Evolutionary conservation across 1,140 invertebrate genomes (phyloP), one percentile per base, ranked within the genome.

Genomic region (Brachionus calyciflorus): DNA sequence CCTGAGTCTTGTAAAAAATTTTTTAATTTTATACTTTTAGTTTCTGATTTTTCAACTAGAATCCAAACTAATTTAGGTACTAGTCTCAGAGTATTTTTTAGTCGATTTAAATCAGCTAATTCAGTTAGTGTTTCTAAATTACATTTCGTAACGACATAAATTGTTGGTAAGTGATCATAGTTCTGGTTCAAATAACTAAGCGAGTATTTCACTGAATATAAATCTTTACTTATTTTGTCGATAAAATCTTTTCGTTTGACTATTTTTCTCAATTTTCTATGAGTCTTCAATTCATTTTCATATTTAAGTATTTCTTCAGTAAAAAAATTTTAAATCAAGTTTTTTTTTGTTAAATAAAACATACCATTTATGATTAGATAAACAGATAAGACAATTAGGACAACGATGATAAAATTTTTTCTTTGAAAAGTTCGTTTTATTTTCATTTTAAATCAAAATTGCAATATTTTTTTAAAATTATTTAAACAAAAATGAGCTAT

Each of bases 51-150:
- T 41, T 65, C 60, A 24, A 65, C 60, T 14, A 65, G 17, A 65
- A 65, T 65, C 60, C 60, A 65, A 7, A 44, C 37, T 12, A 65
- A 24, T 44, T 65, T 65, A 2, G 60, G 60, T 12, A 65, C 19
- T 19, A 44, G 4, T 30, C 24, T 21, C 10, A 65, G 24, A 12
- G 60, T 65, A n/a, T 65, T 65, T 41, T 65, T 65, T 1, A 65
- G 19, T 3, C 60, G 60, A 41, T 65, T 65, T 24, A 65, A 24
- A 21, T 65, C 40, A 19, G 60, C 60, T 19, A 46, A 12, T 37
- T 60, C 30, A 1, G 55, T 60, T 60, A 37, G 12, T 9, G 5
- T 60, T 37, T 60, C 55, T 37, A 19, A 37, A 7, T 17, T 33
- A 28, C 55, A 60, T 21, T 17, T 33, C 0, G 28, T 60, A 0